Percentiles rank a stretch among this genome's conserved stretches.
These are phyloP conservation scores for Galleria mellonella DNA, from an alignment of 1,140 invertebrate species.

Conservation along the genomic window DNA sequence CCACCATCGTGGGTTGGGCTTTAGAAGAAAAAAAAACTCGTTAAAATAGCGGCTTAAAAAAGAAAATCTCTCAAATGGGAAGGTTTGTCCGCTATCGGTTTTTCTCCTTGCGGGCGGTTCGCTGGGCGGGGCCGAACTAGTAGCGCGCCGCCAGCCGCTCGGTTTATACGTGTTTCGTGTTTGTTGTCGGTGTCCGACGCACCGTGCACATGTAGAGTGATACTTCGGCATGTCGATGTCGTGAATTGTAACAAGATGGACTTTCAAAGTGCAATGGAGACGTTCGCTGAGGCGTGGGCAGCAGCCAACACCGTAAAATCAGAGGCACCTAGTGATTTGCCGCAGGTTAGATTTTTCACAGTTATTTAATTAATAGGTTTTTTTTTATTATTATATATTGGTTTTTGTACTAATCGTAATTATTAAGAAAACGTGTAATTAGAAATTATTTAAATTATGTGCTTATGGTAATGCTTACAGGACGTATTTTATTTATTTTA, in stretches of 20 bases:
- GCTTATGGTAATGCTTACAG: too few relatives aligned
- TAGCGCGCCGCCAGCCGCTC: constrained; percentile 62
- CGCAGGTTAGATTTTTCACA: constrained; percentile 75
- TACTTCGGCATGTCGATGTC: constrained; percentile 65
- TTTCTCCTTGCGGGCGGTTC: constrained; percentile 66
- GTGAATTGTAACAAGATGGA: constrained; percentile 81
- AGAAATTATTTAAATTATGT: too few relatives aligned
- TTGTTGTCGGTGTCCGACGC: constrained; percentile 17
- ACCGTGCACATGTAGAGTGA: constrained; percentile 51
- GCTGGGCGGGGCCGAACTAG: constrained; percentile 65
- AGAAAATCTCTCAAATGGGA: constrained; percentile 72
- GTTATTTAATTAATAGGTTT: too few relatives aligned
- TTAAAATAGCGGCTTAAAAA: constrained; percentile 73
- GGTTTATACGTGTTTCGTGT: constrained; percentile 35
- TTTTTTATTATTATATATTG: too few relatives aligned
- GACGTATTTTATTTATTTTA: too few relatives aligned
- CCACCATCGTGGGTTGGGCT: constrained; percentile 65
- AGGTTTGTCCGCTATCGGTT: constrained; percentile 69
- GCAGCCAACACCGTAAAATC: constrained; percentile 89
- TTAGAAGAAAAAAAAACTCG: constrained; percentile 64
- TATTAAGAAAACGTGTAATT: too few relatives aligned
- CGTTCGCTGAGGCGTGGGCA: constrained; percentile 96
- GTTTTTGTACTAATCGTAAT: too few relatives aligned
- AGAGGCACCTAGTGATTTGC: constrained; percentile 69
- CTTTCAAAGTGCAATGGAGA: constrained; percentile 98